Evolutionary conservation across 2,113 vertebrate genomes (phyloP).

Genomic region (Mormoops blainvillei): DNA sequence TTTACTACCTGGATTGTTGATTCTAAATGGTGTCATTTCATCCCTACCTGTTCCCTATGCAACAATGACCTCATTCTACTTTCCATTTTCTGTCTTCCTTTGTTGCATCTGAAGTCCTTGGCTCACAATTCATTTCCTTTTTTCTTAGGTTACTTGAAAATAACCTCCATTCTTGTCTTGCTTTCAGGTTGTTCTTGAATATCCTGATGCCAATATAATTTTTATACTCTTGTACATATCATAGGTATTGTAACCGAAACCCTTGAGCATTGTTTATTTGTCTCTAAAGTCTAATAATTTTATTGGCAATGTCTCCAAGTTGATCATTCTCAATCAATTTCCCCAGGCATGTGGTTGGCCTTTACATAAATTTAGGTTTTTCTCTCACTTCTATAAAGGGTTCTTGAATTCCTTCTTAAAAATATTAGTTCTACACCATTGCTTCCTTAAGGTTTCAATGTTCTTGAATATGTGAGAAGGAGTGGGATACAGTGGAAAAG

Average conservation of each 20-base stretch:
- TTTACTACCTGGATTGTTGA: not conserved
- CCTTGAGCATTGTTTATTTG: not conserved
- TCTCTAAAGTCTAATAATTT: not conserved
- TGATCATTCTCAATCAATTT: constrained; percentile 7
- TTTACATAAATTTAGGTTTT: not conserved
- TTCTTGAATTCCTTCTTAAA: not conserved
- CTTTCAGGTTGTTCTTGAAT: not conserved
- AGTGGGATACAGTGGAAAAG: not conserved
- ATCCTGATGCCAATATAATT: not conserved
- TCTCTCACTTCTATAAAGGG: not conserved
- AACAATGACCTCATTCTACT: not conserved
- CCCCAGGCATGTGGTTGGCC: not conserved
- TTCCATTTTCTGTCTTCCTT: not conserved
- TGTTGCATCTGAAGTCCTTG: not conserved
- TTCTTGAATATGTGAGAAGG: not conserved
- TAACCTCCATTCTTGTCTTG: not conserved
- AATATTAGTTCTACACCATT: not conserved
- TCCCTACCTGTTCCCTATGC: not conserved
- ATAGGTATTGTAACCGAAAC: not conserved
- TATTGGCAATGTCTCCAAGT: not conserved
- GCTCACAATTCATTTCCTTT: not conserved
- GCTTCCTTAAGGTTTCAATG: not conserved
- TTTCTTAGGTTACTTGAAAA: not conserved
- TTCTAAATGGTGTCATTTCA: not conserved
- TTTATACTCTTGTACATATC: not conserved